phyloP scores from a whole-genome alignment of 2,113 vertebrate species.

The Acanthochromis polyacanthus region DNA sequence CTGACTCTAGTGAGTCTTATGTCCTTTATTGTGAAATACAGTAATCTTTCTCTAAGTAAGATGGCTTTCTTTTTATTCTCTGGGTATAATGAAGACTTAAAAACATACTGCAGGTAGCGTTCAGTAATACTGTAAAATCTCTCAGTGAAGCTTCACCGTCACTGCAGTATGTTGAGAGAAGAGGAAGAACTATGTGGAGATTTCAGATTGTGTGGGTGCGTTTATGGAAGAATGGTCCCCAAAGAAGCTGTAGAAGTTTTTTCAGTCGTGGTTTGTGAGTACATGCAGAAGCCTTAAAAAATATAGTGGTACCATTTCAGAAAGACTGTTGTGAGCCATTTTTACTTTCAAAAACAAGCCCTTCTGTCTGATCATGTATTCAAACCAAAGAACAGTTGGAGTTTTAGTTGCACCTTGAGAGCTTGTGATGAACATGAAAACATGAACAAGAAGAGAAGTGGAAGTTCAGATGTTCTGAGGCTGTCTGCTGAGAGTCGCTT shows the following conservation, averaged over 20 bases:
- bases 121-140: not conserved
- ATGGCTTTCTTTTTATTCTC: not conserved
- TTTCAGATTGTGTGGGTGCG: too few relatives aligned
- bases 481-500: too few relatives aligned
- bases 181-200: not conserved
- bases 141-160: not conserved
- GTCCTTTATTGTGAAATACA: not conserved
- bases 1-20: not conserved
- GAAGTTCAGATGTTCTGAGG: too few relatives aligned
- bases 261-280: not conserved
- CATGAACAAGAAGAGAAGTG: not conserved
- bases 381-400: not conserved
- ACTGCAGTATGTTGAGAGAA: not conserved
- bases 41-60: not conserved
- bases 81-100: not conserved
- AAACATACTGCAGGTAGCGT: not conserved
- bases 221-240: not conserved
- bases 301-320: not conserved
- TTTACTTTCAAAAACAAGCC: not conserved
- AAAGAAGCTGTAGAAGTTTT: too few relatives aligned
- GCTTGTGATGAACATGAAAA: not conserved
- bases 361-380: not conserved
- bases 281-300: not conserved
- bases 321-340: not conserved
- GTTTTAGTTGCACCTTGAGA: not conserved